phyloP scores from a whole-genome alignment of 2,888 invertebrate genomes.

The Hemithea aestivaria region DNA sequence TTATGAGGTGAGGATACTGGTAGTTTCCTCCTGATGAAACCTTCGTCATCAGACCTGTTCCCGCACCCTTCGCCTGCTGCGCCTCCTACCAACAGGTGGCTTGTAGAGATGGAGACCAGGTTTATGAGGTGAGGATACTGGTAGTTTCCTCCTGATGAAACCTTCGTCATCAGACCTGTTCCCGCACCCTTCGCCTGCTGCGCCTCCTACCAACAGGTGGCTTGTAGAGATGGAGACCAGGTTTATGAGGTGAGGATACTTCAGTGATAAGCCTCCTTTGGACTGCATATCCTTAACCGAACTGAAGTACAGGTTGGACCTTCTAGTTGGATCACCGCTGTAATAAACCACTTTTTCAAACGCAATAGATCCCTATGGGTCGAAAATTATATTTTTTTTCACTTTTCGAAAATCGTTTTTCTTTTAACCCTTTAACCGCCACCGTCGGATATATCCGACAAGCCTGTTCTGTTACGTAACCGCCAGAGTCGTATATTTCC shows the following conservation, averaged over 20 bases:
- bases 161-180: conserved; percentile 77
- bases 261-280: no score
- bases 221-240: conserved; percentile 74
- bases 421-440: no score
- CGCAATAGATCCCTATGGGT: no score
- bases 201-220: conserved; percentile 74
- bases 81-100: conserved; percentile 76
- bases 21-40: conserved; percentile 69
- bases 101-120: conserved; percentile 71
- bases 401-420: no score
- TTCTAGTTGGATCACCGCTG: no score
- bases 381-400: no score
- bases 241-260: conserved; percentile 72
- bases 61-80: conserved; percentile 82
- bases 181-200: conserved; percentile 82
- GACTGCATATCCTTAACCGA: no score
- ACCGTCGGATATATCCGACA: no score
- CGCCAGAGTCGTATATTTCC: no score
- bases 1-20: conserved; percentile 72
- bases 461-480: no score
- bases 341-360: no score
- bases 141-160: conserved; percentile 64
- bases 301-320: no score
- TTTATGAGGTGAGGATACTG: conserved; percentile 73
- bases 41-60: conserved; percentile 75